Percentiles rank a stretch among this genome's conserved stretches.
Conservation (phyloP, 2,797 vertebrate genomes). For the Aythya fuligula region DNA sequence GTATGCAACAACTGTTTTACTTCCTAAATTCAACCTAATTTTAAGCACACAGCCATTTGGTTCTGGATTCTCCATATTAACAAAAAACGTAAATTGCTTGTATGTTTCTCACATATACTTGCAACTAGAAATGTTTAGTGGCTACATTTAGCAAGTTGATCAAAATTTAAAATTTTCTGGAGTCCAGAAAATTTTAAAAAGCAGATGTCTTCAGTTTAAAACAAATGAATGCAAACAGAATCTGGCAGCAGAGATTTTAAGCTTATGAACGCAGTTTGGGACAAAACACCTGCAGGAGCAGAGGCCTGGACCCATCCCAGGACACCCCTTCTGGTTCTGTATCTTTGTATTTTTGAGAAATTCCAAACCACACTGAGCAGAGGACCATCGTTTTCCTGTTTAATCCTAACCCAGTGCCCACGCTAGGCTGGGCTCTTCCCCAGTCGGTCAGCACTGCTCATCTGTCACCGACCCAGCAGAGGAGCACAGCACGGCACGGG, state of each 20-base stretch:
- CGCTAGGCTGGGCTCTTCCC: background rate
- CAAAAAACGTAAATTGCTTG: background rate
- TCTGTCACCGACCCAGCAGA: background rate
- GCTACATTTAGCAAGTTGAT: background rate
- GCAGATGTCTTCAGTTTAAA: background rate
- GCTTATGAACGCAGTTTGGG: background rate
- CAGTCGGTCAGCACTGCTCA: background rate
- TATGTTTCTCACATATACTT: background rate
- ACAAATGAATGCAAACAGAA: background rate
- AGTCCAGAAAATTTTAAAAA: no score
- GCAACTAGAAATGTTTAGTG: background rate
- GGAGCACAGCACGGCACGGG: rapidly evolving
- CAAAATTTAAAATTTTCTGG: background rate
- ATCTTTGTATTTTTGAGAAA: background rate
- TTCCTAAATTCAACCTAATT: background rate
- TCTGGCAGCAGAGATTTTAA: background rate
- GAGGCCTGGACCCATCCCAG: background rate
- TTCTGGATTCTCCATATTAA: background rate
- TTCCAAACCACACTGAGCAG: background rate
- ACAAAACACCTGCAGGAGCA: background rate
- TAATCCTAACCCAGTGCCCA: background rate
- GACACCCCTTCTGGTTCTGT: background rate
- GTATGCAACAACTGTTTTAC: background rate
- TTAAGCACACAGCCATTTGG: background rate
- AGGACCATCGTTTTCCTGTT: background rate